Percentiles rank a stretch among this genome's conserved stretches.
Evolutionary conservation across 2,113 vertebrate species (phyloP).

Genomic region (Bubalus kerabau): DNA sequence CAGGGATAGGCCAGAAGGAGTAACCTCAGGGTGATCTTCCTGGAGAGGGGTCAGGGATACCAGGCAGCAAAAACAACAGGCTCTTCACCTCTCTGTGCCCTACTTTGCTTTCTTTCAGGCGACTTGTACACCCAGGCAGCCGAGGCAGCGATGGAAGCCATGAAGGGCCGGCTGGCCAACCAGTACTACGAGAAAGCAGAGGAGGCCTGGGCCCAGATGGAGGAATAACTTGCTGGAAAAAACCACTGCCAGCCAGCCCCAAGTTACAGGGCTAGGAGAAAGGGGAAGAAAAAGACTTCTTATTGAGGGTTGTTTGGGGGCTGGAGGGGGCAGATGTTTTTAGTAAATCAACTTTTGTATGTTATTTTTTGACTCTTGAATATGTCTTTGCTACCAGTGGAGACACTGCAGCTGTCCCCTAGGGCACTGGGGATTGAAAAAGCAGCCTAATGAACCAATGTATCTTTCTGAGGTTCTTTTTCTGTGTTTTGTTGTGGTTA

Average conservation of each 20-base stretch:
- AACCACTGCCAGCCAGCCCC: neutral
- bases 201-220: slow-evolving; percentile 93
- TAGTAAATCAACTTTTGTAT: slow-evolving; percentile 60
- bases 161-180: slow-evolving; percentile 96
- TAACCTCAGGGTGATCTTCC: neutral
- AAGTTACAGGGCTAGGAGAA: neutral
- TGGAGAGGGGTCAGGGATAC: too few species aligned
- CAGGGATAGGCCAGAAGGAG: neutral
- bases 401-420: neutral
- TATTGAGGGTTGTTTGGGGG: neutral
- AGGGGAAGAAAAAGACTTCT: neutral
- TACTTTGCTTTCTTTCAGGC: slow-evolving; percentile 77
- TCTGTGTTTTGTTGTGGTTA: neutral
- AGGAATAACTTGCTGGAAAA: slow-evolving; percentile 77
- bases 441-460: neutral
- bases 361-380: slow-evolving; percentile 49
- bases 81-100: neutral
- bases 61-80: neutral
- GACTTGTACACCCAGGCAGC: slow-evolving; percentile 96
- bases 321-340: slow-evolving; percentile 52
- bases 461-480: slow-evolving; percentile 35
- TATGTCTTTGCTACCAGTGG: slow-evolving; percentile 39
- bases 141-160: slow-evolving; percentile 93
- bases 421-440: neutral
- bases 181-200: slow-evolving; percentile 97